A percentile compares a stretch with the other conserved stretches of the same genome.
Conservation (phyloP, 2,888 invertebrate genomes). For the Xiphydria camelus region DNA sequence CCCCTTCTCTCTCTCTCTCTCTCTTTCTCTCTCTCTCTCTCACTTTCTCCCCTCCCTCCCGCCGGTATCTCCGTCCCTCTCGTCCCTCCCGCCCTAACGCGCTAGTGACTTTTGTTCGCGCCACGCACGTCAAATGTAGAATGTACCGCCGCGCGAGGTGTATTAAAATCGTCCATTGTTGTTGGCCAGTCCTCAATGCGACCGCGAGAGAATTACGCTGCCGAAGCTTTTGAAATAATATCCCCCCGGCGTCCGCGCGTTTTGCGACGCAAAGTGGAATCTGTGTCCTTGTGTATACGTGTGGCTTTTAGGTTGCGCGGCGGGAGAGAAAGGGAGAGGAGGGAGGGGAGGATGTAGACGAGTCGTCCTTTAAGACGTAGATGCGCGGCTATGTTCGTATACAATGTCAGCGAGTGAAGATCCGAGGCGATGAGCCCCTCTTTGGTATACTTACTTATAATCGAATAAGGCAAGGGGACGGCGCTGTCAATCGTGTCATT, state of each 20-base stretch:
- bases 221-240: constrained; percentile 42
- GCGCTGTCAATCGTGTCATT: too few relatives aligned
- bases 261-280: too few relatives aligned
- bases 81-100: neutral
- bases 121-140: constrained; percentile 36
- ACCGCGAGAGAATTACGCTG: constrained; percentile 35
- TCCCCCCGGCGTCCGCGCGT: constrained; percentile 25
- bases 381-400: too few relatives aligned
- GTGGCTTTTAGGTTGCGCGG: too few relatives aligned
- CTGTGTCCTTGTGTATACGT: too few relatives aligned
- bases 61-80: neutral
- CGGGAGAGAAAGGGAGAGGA: neutral
- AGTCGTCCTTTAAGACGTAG: too few relatives aligned
- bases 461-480: too few relatives aligned
- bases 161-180: constrained; percentile 46
- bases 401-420: too few relatives aligned
- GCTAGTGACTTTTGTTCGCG: constrained; percentile 36
- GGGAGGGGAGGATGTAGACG: neutral
- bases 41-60: constrained; percentile 8
- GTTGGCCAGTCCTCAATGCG: constrained; percentile 35
- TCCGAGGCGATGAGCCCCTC: too few relatives aligned
- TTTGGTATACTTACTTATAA: too few relatives aligned
- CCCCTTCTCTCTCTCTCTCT: constrained; percentile 9
- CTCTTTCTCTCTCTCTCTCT: constrained; percentile 1
- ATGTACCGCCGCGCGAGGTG: constrained; percentile 25